Conservation (phyloP, 2,888 invertebrate genomes). For the Ommatoiulus sabulosus region DNA sequence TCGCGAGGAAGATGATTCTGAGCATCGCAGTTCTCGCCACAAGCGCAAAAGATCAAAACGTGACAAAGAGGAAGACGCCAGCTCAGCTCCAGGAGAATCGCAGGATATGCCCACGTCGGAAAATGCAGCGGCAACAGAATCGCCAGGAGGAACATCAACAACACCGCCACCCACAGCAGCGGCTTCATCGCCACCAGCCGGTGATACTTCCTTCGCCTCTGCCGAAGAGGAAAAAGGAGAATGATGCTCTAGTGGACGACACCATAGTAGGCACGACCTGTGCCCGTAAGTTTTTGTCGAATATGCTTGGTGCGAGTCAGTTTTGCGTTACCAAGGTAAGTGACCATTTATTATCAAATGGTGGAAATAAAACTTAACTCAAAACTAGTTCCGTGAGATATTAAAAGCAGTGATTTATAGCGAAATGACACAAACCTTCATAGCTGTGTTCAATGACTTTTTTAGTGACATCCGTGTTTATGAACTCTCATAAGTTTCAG, state of each 20-base stretch:
- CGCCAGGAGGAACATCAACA: background rate
- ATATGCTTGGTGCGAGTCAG: background rate
- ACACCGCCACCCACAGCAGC: background rate
- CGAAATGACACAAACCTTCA: too few species aligned
- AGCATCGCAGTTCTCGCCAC: slow-evolving; percentile 72
- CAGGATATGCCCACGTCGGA: background rate
- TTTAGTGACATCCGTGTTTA: too few species aligned
- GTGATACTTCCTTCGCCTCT: background rate
- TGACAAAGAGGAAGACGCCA: slow-evolving; percentile 58
- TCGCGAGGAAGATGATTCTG: slow-evolving; percentile 58
- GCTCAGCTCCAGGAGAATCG: background rate
- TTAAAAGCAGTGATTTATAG: too few species aligned
- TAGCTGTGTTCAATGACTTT: too few species aligned
- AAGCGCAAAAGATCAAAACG: slow-evolving; percentile 77
- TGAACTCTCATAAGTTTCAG: too few species aligned
- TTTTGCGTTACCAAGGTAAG: background rate
- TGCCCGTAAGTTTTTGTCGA: background rate
- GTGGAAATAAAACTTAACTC: background rate
- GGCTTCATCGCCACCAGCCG: background rate
- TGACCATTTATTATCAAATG: slow-evolving; percentile 9
- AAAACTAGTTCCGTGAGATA: background rate
- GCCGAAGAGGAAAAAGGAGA: slow-evolving; percentile 48
- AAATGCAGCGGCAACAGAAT: background rate
- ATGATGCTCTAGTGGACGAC: background rate
- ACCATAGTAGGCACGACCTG: too few species aligned